Conservation (phyloP, 2,888 invertebrate species). For the Malthinus flaveolus region DNA sequence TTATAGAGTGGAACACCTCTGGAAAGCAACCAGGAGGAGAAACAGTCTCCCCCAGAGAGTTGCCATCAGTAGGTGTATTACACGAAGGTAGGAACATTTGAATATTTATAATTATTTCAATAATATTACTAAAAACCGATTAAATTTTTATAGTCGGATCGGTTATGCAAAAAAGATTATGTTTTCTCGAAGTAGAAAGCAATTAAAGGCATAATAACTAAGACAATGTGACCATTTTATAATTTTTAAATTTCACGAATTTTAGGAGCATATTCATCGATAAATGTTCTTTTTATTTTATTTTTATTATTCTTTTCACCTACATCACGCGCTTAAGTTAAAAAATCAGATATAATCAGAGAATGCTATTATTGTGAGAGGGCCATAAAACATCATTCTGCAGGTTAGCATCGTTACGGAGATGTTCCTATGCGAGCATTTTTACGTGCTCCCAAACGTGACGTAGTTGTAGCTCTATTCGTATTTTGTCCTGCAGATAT, state of each 20-base stretch:
- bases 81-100: slow-evolving; percentile 48
- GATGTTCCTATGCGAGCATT: too few species aligned
- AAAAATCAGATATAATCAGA: slow-evolving; percentile 45
- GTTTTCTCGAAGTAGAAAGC: slow-evolving; percentile 6
- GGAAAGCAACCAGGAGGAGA: slow-evolving; percentile 40
- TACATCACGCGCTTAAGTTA: slow-evolving; percentile 30
- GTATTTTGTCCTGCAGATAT: too few species aligned
- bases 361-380: slow-evolving; percentile 51
- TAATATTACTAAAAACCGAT: too few species aligned
- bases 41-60: slow-evolving; percentile 35
- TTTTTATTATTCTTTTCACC: slow-evolving; percentile 23
- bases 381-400: too few species aligned
- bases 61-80: slow-evolving; percentile 43
- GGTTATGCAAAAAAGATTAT: too few species aligned
- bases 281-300: slow-evolving; percentile 29
- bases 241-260: slow-evolving; percentile 10
- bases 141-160: too few species aligned
- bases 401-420: too few species aligned
- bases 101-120: slow-evolving; percentile 4
- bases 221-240: slow-evolving; percentile 3
- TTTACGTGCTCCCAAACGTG: too few species aligned
- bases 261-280: slow-evolving; percentile 45
- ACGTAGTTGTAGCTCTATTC: too few species aligned
- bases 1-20: slow-evolving; percentile 52
- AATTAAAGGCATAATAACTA: slow-evolving; percentile 6